A percentile compares a stretch with the other conserved stretches of the same genome.
phyloP scores from a whole-genome alignment of 1,140 invertebrate species.

The Atta colombica region DNA sequence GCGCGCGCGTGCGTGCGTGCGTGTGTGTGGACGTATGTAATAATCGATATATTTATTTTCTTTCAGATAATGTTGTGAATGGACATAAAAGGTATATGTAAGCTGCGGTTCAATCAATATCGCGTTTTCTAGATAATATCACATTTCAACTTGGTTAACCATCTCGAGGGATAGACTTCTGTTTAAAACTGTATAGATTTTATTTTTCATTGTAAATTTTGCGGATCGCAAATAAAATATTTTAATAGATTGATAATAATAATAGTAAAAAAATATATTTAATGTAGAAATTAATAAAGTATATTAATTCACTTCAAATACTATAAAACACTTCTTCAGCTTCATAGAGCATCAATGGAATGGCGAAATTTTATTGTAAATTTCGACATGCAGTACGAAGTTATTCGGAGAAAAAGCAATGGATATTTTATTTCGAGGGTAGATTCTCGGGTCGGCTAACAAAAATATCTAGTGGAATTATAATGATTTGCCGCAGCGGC shows the following conservation, averaged over 20 bases:
- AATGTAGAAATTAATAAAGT: not conserved
- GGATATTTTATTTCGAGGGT: constrained; percentile 27
- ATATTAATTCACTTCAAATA: constrained; percentile 9
- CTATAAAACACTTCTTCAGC: not conserved
- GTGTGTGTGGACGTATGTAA: not conserved
- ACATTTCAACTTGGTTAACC: constrained; percentile 40
- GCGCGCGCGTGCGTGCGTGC: too few species aligned
- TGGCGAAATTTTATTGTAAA: not conserved
- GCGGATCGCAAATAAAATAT: constrained; percentile 11
- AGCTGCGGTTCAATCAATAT: constrained; percentile 26
- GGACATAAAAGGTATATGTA: constrained; percentile 7
- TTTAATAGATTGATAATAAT: not conserved
- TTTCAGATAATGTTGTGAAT: constrained; percentile 6
- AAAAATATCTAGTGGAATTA: constrained; percentile 31
- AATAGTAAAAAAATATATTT: not conserved
- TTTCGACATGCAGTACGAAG: not conserved
- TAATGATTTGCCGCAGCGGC: not conserved
- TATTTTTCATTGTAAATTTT: constrained; percentile 15
- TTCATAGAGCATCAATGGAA: not conserved
- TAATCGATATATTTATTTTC: not conserved
- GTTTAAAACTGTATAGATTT: not conserved
- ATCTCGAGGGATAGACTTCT: not conserved
- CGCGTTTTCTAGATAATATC: constrained; percentile 27
- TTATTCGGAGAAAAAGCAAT: not conserved
- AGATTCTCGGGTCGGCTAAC: not conserved